Conservation (phyloP, 1,140 invertebrate genomes). For the Hyphantria cunea region DNA sequence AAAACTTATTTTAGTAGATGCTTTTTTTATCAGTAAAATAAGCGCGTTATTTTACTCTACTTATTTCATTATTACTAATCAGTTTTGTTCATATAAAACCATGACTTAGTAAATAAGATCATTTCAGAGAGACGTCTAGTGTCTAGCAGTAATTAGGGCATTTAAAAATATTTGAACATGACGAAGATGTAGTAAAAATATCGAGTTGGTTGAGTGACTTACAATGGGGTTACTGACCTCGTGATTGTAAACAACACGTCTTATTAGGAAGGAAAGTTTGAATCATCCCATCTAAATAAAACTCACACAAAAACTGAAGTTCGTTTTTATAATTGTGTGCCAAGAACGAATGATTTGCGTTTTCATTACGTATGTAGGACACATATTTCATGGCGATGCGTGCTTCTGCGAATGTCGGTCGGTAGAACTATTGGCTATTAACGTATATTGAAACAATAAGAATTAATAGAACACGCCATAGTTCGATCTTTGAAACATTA, state of each 20-base stretch:
- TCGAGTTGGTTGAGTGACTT: conserved; percentile 4
- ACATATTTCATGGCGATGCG: conserved; percentile 6
- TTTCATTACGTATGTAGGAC: conserved; percentile 12
- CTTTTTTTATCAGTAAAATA: too few relatives aligned
- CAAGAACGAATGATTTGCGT: conserved; percentile 22
- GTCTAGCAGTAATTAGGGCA: too few relatives aligned
- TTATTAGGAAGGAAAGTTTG: conserved; percentile 44
- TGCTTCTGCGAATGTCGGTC: conserved; percentile 4
- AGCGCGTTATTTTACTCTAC: too few relatives aligned
- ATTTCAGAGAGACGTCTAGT: too few relatives aligned
- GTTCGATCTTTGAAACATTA: too few relatives aligned
- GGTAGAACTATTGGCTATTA: conserved; percentile 1
- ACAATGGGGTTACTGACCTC: conserved; percentile 45
- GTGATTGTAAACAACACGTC: conserved; percentile 47
- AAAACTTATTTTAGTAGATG: too few relatives aligned
- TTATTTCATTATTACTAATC: too few relatives aligned
- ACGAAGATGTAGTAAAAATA: conserved; percentile 5
- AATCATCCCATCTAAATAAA: conserved; percentile 44
- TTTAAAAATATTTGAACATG: too few relatives aligned
- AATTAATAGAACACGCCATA: too few relatives aligned
- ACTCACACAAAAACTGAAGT: conserved; percentile 15
- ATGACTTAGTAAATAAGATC: too few relatives aligned
- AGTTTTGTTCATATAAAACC: too few relatives aligned
- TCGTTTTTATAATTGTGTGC: conserved; percentile 14
- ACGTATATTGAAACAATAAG: too few relatives aligned